Percentiles rank a stretch among this genome's conserved stretches.
These are phyloP conservation scores for Hetaerina titia DNA, from an alignment of 2,888 invertebrate genomes.

Conservation along the genomic window DNA sequence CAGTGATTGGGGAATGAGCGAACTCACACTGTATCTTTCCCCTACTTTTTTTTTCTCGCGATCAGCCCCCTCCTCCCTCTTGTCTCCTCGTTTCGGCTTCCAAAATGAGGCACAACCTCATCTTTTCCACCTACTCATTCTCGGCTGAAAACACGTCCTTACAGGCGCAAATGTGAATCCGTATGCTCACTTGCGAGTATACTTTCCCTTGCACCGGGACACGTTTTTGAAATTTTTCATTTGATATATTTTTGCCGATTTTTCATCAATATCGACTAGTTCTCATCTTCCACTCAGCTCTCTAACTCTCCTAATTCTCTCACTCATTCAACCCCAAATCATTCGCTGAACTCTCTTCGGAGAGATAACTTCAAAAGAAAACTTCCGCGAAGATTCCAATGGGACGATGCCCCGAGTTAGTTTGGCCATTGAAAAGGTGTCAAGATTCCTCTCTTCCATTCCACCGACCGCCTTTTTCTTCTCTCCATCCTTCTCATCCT, in stretches of 20 bases:
- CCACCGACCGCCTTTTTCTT: not conserved
- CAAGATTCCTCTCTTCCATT: not conserved
- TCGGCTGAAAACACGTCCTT: no score
- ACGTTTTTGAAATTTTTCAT: no score
- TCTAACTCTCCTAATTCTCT: not conserved
- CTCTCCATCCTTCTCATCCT: not conserved
- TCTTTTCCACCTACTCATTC: not conserved
- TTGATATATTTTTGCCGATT: no score
- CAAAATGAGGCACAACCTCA: not conserved
- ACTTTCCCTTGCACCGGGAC: no score
- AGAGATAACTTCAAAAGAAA: constrained; percentile 26
- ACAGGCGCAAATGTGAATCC: no score
- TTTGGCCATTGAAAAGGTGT: not conserved
- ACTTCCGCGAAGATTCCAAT: constrained; percentile 6
- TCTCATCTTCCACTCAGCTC: not conserved
- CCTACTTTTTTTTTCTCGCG: not conserved
- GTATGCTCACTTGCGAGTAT: no score
- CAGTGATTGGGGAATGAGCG: not conserved
- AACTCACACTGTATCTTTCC: not conserved
- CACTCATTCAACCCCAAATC: not conserved
- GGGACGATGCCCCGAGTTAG: not conserved
- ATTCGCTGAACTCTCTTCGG: not conserved
- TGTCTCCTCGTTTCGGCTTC: not conserved
- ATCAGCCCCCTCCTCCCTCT: not conserved
- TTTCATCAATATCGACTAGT: not conserved